phyloP scores from a whole-genome alignment of 1,140 invertebrate species.

The Stegodyphus mimosarum region DNA sequence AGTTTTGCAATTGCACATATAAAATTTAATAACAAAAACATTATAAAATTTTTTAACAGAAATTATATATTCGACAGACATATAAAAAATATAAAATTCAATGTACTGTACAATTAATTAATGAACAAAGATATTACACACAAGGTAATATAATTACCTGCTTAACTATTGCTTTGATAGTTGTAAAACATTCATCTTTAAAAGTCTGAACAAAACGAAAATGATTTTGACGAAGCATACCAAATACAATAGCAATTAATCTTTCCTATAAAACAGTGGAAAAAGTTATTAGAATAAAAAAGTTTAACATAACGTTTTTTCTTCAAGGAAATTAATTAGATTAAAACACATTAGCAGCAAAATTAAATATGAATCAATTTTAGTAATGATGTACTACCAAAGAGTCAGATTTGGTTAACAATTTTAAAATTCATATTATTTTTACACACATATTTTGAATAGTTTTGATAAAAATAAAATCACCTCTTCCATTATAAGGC shows the following conservation, averaged over 20 bases:
- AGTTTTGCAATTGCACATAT: not conserved
- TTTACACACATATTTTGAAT: not conserved
- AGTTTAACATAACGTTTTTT: not conserved
- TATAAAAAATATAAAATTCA: too few species aligned
- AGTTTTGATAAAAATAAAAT: conserved; percentile 2
- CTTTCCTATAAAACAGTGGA: conserved; percentile 76
- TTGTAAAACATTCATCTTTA: conserved; percentile 88
- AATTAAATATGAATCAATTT: not conserved
- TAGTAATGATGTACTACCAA: too few species aligned
- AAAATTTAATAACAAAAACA: not conserved
- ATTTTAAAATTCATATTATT: not conserved
- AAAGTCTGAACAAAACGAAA: conserved; percentile 90
- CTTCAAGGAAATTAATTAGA: too few species aligned
- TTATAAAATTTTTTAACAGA: too few species aligned
- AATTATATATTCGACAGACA: too few species aligned
- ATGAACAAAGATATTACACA: too few species aligned
- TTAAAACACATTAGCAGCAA: not conserved
- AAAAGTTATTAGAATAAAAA: not conserved
- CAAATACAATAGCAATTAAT: conserved; percentile 87
- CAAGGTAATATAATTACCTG: conserved; percentile 72
- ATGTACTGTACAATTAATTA: too few species aligned
- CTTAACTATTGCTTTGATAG: conserved; percentile 88
- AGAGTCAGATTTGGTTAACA: too few species aligned
- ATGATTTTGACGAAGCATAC: conserved; percentile 85
- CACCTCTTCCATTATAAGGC: conserved; percentile 69